Percentiles rank a stretch among this genome's conserved stretches.
Evolutionary conservation across 30 jellyfish, hydroid and myxozoan species (phyloP).

Genomic region (Sanderia malayensis): DNA sequence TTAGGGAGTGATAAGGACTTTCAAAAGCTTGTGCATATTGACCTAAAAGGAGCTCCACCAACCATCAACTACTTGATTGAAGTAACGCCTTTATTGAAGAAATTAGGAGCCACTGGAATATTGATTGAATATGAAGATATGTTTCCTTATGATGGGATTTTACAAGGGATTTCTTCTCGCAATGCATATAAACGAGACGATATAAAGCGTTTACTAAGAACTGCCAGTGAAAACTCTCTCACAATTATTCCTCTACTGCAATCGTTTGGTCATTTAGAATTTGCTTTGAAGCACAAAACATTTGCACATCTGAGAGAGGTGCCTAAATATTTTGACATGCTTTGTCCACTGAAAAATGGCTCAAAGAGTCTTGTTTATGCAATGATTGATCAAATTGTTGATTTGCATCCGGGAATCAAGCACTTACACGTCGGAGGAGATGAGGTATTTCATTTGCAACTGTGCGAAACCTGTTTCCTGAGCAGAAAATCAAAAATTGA

Average conservation of each 20-base stretch:
- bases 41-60: constrained; percentile 26
- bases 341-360: constrained; percentile 51
- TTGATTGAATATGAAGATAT: constrained; percentile 70
- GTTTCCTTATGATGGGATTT: constrained; percentile 60
- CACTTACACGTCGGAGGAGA: constrained; percentile 66
- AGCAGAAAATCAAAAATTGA: constrained; percentile 34
- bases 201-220: constrained; percentile 14
- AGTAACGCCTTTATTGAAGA: constrained; percentile 30
- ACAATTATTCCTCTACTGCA: constrained; percentile 57
- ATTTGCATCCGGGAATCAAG: constrained; percentile 54
- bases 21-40: constrained; percentile 19
- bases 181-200: constrained; percentile 46
- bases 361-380: neutral
- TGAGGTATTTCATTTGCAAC: constrained; percentile 54
- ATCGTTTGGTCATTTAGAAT: constrained; percentile 74
- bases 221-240: constrained; percentile 23
- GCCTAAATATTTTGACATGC: constrained; percentile 54
- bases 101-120: constrained; percentile 70
- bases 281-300: constrained; percentile 52
- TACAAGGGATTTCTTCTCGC: constrained; percentile 11
- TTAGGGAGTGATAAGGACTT: neutral
- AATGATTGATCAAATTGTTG: constrained; percentile 59
- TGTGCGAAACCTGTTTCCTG: constrained; percentile 25
- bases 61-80: neutral
- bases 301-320: constrained; percentile 55